These are phyloP conservation scores for Oncorhynchus gorbuscha DNA, from an alignment of 2,113 vertebrate species.

Conservation along the genomic window DNA sequence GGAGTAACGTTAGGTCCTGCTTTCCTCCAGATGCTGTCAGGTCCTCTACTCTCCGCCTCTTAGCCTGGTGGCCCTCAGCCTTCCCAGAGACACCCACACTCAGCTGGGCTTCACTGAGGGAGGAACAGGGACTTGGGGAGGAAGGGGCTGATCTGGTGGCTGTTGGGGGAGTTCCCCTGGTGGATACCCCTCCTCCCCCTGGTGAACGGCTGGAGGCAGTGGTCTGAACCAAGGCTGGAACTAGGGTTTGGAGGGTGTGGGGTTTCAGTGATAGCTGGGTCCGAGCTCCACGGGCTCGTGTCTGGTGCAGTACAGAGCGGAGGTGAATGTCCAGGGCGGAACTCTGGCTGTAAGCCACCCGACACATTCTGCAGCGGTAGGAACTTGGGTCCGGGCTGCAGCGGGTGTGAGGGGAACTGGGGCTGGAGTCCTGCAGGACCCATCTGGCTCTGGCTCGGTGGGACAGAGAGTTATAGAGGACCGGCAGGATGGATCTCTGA, in stretches of 20 bases:
- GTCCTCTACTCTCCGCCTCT: constrained; percentile 87
- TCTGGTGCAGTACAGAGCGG: constrained; percentile 96
- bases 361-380: constrained; percentile 94
- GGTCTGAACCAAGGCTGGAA: neutral
- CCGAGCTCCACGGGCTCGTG: constrained; percentile 89
- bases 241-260: constrained; percentile 69
- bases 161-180: neutral
- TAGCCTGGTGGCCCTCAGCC: constrained; percentile 81
- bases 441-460: constrained; percentile 86
- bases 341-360: constrained; percentile 96
- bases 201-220: constrained; percentile 21
- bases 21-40: constrained; percentile 88
- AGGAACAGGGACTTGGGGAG: constrained; percentile 42
- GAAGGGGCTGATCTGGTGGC: constrained; percentile 39
- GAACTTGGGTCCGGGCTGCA: constrained; percentile 88
- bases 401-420: constrained; percentile 80
- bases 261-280: constrained; percentile 68
- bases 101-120: constrained; percentile 42
- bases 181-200: constrained; percentile 44
- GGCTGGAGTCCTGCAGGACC: constrained; percentile 88
- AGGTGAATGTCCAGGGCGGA: constrained; percentile 98
- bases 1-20: constrained; percentile 67
- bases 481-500: constrained; percentile 95
- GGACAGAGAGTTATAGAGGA: constrained; percentile 98
- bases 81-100: constrained; percentile 60